Evolutionary conservation across 2,888 invertebrate genomes (phyloP).

Genomic region (Phengaris arion): DNA sequence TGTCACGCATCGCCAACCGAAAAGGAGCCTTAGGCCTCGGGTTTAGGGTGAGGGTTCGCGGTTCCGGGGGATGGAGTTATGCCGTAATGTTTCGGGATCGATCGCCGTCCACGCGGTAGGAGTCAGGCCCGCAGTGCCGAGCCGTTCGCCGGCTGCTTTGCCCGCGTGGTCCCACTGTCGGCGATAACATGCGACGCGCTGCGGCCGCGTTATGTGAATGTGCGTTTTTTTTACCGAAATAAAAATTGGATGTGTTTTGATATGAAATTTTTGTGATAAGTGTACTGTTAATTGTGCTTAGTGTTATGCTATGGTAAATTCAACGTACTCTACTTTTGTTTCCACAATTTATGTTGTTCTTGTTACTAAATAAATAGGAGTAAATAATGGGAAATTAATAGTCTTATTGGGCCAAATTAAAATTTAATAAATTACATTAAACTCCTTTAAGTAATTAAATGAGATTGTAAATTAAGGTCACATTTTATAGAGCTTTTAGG

Average conservation of each 20-base stretch:
- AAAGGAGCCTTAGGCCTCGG: conserved; percentile 42
- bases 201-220: conserved; percentile 58
- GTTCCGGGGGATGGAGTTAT: conserved; percentile 48
- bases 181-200: conserved; percentile 61
- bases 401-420: background rate
- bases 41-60: conserved; percentile 45
- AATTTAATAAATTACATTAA: background rate
- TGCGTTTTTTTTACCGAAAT: conserved; percentile 47
- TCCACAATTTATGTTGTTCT: conserved; percentile 25
- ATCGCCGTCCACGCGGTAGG: conserved; percentile 64
- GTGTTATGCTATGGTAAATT: conserved; percentile 32
- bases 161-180: conserved; percentile 51
- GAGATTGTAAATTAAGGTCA: background rate
- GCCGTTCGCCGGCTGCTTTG: conserved; percentile 64
- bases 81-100: conserved; percentile 56
- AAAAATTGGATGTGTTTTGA: conserved; percentile 29
- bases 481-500: conserved; percentile 2
- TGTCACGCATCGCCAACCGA: conserved; percentile 40
- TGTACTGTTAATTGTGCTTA: conserved; percentile 28
- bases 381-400: background rate
- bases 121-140: conserved; percentile 70
- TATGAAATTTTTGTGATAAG: conserved; percentile 26
- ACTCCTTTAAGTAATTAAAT: background rate
- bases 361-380: conserved; percentile 3
- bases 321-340: conserved; percentile 34